phyloP scores from a whole-genome alignment of 2,797 vertebrate species.

The Parauchenoglanis punctatus region DNA sequence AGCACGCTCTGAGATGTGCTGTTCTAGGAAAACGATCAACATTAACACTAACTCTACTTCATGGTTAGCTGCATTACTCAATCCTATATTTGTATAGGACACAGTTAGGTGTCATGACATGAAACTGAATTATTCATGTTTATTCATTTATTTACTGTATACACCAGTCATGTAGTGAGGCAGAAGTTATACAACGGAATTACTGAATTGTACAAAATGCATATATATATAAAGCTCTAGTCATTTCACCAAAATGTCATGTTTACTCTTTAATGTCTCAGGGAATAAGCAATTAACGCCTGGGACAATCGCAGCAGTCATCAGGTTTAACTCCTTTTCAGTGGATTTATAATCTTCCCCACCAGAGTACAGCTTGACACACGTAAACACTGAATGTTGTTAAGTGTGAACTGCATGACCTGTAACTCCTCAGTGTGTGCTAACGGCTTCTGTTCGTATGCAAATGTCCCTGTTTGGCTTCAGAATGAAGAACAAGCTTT shows the following conservation, averaged over 20 bases:
- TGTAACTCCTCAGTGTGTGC: not conserved
- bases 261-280: not conserved
- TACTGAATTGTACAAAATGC: not conserved
- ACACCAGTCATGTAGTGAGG: not conserved
- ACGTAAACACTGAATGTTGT: not conserved
- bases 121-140: not conserved
- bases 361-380: not conserved
- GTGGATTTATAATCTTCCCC: not conserved
- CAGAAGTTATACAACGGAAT: not conserved
- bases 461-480: not conserved
- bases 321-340: not conserved
- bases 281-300: not conserved
- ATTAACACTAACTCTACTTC: not conserved
- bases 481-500: conserved; percentile 95
- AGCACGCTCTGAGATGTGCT: not conserved
- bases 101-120: not conserved
- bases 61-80: not conserved
- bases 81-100: not conserved
- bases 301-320: not conserved
- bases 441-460: conserved; percentile 17
- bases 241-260: not conserved
- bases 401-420: not conserved
- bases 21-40: not conserved
- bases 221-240: not conserved
- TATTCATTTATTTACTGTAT: not conserved